Evolutionary conservation across 2,888 invertebrate genomes (phyloP), one percentile per base, ranked within the genome.

Genomic region (Apamea crenata): DNA sequence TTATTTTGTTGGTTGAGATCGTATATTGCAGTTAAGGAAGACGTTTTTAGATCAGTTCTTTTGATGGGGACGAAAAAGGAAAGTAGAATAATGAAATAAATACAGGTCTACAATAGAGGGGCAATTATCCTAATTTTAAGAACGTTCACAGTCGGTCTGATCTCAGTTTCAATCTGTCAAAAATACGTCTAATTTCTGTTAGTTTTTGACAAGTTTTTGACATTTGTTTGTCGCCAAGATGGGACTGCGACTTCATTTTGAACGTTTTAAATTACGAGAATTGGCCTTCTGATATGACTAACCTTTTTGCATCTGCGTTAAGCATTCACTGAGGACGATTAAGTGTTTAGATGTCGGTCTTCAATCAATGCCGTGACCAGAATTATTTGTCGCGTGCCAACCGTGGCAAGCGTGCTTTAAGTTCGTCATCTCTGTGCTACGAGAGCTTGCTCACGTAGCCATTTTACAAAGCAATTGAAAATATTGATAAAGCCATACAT

Each of bases 1-100:
- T 78, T 82, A 80, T 82, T 77, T 83, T 84, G 73, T 84, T 77
- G 59, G 44, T 83, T 59, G 76, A 76, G 68, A 75, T 84, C 72
- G 40, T 85, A 74, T 81, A 85, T 73, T 63, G 81, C 40, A 66
- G 59, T 84, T 71, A 61, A 77, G 74, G 74, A 77, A 85, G 76
- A 87, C 76, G 61, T 80, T 80, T 74, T 77, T 50, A 53, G 68
- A 66, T 56, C n/a, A 66, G 29, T 53, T 53, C 63, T 40, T 29
- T 73, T 84, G 44, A 68, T 71, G n/a, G 21, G 10, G 16, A 56
- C 72, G 53, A 50, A 44, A 76, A 71, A 50, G 67, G 74, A 86
- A 83, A 78, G 63, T 74, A 6, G 36, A 77, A 44, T 32, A 50
- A 71, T 50, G 16, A 73, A 65, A 63, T n/a, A 63, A 6, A 40